Conservation (phyloP, 2,888 invertebrate species). For the Trissolcus brochymenae region DNA sequence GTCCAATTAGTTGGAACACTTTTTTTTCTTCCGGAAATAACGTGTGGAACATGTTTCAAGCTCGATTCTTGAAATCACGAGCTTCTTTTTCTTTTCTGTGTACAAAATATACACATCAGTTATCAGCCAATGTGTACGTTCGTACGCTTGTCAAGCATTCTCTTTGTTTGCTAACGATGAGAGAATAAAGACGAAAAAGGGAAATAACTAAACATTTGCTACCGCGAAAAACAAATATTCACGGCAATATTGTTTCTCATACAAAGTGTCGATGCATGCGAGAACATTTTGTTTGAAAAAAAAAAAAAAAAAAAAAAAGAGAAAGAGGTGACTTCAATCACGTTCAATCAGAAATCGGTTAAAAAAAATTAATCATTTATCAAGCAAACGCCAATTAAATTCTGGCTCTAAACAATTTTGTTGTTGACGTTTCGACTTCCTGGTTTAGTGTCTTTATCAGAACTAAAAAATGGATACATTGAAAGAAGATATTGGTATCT, state of each 20-base stretch:
- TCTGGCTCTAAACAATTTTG: too few relatives aligned
- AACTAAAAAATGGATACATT: too few relatives aligned
- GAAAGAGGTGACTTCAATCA: too few relatives aligned
- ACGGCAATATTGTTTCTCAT: constrained; percentile 1
- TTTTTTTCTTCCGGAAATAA: not conserved
- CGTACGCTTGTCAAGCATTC: constrained; percentile 17
- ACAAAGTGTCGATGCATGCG: not conserved
- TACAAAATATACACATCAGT: constrained; percentile 23
- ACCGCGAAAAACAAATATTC: constrained; percentile 9
- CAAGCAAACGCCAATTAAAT: too few relatives aligned
- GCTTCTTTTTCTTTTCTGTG: constrained; percentile 15
- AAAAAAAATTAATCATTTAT: too few relatives aligned
- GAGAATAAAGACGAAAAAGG: constrained; percentile 8
- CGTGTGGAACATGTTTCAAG: constrained; percentile 2
- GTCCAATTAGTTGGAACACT: too few relatives aligned
- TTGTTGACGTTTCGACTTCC: too few relatives aligned
- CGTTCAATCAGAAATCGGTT: too few relatives aligned
- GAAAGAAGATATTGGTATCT: too few relatives aligned
- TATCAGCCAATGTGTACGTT: constrained; percentile 26
- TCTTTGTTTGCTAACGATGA: constrained; percentile 20
- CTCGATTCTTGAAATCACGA: not conserved
- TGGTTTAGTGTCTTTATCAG: too few relatives aligned
- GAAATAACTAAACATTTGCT: constrained; percentile 9
- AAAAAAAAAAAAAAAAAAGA: not conserved
- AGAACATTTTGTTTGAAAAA: not conserved